Evolutionary conservation across 2,113 vertebrate genomes (phyloP).

Genomic region (Porphyrio hochstetteri): DNA sequence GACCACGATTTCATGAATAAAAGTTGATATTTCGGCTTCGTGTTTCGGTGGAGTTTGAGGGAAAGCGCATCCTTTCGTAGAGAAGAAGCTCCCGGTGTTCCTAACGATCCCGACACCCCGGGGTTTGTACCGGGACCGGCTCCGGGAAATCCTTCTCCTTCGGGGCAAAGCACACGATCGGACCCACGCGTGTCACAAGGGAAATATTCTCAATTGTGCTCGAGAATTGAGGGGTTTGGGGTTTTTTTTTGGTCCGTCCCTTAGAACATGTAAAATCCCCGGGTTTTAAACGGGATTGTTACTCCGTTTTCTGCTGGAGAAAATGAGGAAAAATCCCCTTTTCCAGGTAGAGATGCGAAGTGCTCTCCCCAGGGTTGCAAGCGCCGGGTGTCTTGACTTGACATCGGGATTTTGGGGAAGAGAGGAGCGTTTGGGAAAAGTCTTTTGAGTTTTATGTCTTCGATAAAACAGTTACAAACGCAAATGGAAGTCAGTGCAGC

Average conservation of each 20-base stretch:
- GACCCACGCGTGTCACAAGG: not conserved
- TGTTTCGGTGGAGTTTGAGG: not conserved
- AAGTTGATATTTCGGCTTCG: constrained; percentile 14
- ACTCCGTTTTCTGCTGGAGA: not conserved
- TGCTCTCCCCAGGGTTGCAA: not conserved
- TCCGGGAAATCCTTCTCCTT: not conserved
- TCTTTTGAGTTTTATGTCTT: not conserved
- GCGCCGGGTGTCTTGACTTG: not conserved
- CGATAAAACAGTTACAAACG: not conserved
- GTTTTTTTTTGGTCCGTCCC: not conserved
- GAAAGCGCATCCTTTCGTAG: not conserved
- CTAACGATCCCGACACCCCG: not conserved
- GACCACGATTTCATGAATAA: not conserved
- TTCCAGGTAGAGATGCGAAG: not conserved
- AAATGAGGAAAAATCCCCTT: not conserved
- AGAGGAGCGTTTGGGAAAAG: not conserved
- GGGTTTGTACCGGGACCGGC: not conserved
- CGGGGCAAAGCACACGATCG: not conserved
- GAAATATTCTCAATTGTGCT: accelerated
- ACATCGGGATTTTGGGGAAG: not conserved
- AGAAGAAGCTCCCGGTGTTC: not conserved
- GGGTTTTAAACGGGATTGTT: not conserved
- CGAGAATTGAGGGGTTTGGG: not conserved
- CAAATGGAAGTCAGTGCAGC: not conserved
- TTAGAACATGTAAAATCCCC: not conserved